Evolutionary conservation across 2,797 vertebrate species (phyloP).

Genomic region (Moxostoma hubbsi): DNA sequence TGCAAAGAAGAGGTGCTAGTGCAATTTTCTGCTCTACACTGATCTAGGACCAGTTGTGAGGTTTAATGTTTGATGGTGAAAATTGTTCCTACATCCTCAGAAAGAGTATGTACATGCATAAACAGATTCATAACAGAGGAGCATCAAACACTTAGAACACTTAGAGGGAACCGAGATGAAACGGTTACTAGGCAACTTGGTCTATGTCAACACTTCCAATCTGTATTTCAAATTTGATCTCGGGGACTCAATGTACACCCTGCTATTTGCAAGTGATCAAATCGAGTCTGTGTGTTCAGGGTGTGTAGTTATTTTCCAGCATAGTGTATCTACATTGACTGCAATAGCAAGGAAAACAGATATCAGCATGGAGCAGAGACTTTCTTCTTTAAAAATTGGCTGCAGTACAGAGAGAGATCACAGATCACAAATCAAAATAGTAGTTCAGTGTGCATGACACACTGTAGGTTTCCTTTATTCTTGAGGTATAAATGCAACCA

Average conservation of each 20-base stretch:
- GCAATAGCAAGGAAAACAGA: constrained; percentile 7
- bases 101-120: neutral
- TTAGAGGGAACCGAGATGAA: neutral
- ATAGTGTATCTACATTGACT: constrained; percentile 1
- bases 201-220: neutral
- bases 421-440: neutral
- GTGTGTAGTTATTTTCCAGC: constrained; percentile 3
- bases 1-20: too few relatives aligned
- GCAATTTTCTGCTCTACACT: too few relatives aligned
- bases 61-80: neutral
- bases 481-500: neutral
- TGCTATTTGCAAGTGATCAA: constrained; percentile 30
- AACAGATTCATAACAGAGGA: constrained; percentile 5
- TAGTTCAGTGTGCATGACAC: neutral
- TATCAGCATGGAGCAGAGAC: neutral
- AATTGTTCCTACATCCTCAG: neutral
- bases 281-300: neutral
- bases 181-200: constrained; percentile 4
- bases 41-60: neutral
- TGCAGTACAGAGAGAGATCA: neutral
- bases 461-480: neutral
- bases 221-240: neutral
- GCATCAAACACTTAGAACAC: neutral
- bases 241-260: neutral
- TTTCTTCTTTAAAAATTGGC: neutral